Conservation (phyloP, 2,113 vertebrate species). For the Cinclus mexicanus region DNA sequence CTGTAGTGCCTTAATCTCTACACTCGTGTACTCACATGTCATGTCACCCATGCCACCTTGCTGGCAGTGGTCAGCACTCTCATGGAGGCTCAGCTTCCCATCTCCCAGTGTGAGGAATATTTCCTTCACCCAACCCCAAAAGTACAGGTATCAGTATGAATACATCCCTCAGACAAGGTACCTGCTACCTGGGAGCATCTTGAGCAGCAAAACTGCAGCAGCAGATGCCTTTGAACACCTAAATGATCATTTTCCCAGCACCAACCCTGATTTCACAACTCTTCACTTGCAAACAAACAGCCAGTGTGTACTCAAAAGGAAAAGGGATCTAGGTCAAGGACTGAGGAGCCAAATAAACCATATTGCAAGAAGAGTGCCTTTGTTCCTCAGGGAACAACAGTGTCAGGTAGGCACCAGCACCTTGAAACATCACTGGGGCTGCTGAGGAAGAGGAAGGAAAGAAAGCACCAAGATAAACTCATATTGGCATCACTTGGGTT, state of each 20-base stretch:
- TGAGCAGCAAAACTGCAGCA: neutral
- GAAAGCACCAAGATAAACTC: fast-evolving
- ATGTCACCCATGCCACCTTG: fast-evolving
- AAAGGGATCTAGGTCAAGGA: neutral
- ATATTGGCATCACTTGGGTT: fast-evolving
- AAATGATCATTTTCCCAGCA: neutral
- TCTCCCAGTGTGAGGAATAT: fast-evolving
- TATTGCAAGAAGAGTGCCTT: neutral
- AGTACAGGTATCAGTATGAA: neutral
- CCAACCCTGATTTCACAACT: neutral
- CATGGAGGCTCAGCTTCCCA: fast-evolving
- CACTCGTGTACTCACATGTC: neutral
- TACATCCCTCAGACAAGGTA: fast-evolving
- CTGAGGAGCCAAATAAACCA: neutral
- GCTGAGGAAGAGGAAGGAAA: neutral
- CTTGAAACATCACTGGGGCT: neutral
- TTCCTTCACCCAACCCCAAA: neutral
- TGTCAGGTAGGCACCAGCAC: neutral
- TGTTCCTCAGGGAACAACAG: neutral
- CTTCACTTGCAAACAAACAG: neutral
- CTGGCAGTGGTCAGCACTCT: fast-evolving
- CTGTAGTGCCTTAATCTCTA: neutral
- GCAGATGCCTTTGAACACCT: neutral
- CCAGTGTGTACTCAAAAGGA: neutral
- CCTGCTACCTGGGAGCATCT: fast-evolving